A percentile compares a stretch with the other conserved stretches of the same genome.
Evolutionary conservation across 2,888 invertebrate genomes (phyloP).

Genomic region (Brenthis daphne): DNA sequence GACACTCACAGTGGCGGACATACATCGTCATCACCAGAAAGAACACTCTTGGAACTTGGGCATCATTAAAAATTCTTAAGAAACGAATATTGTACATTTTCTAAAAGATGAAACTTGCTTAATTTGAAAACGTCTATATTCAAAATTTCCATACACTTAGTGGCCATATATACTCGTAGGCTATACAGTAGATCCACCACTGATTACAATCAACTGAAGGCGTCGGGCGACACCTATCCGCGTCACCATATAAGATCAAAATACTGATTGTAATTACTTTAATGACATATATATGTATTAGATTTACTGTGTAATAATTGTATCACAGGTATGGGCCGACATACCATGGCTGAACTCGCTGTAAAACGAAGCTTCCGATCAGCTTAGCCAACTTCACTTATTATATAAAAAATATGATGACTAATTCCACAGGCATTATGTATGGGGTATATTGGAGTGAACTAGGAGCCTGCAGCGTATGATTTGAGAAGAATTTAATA

Average conservation of each 20-base stretch:
- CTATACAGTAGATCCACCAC: slow-evolving; percentile 1
- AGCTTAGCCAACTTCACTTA: slow-evolving; percentile 44
- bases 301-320: slow-evolving; percentile 39
- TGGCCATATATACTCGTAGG: slow-evolving; percentile 1
- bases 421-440: slow-evolving; percentile 49
- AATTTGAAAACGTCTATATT: slow-evolving; percentile 18
- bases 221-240: slow-evolving; percentile 25
- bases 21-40: background rate
- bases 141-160: slow-evolving; percentile 16
- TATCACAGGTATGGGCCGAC: slow-evolving; percentile 51
- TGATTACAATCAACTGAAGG: background rate
- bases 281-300: slow-evolving; percentile 35
- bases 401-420: slow-evolving; percentile 45
- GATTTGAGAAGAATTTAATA: slow-evolving; percentile 47
- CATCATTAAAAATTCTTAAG: slow-evolving; percentile 15
- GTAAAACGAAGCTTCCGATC: slow-evolving; percentile 48
- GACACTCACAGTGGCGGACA: slow-evolving; percentile 12
- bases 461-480: slow-evolving; percentile 41
- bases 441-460: slow-evolving; percentile 23
- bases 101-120: slow-evolving; percentile 18
- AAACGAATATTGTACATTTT: slow-evolving; percentile 18
- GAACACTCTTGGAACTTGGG: background rate
- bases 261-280: slow-evolving; percentile 41
- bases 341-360: slow-evolving; percentile 43
- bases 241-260: slow-evolving; percentile 33